phyloP scores from a whole-genome alignment of 1,140 invertebrate species.

The Bombus cullumanus region DNA sequence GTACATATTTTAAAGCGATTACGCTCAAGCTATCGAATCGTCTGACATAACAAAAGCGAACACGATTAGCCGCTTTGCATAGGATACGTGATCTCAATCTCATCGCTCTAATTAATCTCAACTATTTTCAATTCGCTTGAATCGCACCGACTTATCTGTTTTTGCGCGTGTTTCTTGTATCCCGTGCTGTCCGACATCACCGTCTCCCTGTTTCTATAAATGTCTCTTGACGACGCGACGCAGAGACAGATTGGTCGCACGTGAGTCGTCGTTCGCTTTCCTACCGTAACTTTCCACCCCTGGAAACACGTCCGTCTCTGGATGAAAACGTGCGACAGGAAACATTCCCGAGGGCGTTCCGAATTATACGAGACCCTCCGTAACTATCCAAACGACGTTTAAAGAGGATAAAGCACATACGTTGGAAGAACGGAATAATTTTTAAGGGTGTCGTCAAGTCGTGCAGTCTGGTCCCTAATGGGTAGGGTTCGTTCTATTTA shows the following conservation, averaged over 20 bases:
- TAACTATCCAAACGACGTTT: constrained; percentile 35
- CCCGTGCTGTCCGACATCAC: not conserved
- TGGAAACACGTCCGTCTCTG: constrained; percentile 34
- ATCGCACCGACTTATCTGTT: constrained; percentile 14
- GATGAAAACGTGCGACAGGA: constrained; percentile 70
- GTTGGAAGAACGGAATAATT: constrained; percentile 32
- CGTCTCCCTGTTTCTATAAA: constrained; percentile 42
- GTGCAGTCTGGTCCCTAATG: constrained; percentile 9
- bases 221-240: not conserved
- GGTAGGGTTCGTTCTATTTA: constrained; percentile 26
- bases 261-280: constrained; percentile 65
- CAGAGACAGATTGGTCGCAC: constrained; percentile 64
- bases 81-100: not conserved
- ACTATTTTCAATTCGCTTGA: not conserved
- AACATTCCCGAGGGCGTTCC: constrained; percentile 34
- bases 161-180: constrained; percentile 6
- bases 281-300: constrained; percentile 54
- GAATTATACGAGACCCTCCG: constrained; percentile 30
- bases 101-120: not conserved
- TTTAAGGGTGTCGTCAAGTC: constrained; percentile 20
- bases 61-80: not conserved
- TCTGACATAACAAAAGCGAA: constrained; percentile 13
- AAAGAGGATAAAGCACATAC: not conserved
- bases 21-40: not conserved
- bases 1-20: constrained; percentile 1